phyloP scores from a whole-genome alignment of 1,140 invertebrate genomes.

The Nymphalis io region DNA sequence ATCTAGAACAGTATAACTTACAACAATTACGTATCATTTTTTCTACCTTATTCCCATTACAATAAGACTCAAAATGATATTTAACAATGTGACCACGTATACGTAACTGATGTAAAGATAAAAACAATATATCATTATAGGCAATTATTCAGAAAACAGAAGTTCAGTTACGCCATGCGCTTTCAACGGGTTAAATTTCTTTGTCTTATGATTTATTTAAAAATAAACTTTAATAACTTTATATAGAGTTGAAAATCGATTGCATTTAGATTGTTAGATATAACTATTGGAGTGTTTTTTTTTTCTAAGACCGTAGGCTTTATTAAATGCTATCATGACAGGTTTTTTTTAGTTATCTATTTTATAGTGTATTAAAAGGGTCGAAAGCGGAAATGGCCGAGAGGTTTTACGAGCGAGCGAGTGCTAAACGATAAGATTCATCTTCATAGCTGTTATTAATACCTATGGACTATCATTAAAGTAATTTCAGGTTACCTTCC shows the following conservation, averaged over 20 bases:
- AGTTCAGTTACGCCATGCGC: conserved; percentile 41
- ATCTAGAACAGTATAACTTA: conserved; percentile 36
- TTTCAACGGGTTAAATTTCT: conserved; percentile 46
- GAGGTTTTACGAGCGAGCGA: conserved; percentile 34
- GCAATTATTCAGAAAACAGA: conserved; percentile 54
- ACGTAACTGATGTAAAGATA: conserved; percentile 54
- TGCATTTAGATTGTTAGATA: not conserved
- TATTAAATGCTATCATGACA: conserved; percentile 54
- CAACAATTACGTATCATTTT: not conserved
- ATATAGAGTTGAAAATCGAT: conserved; percentile 24
- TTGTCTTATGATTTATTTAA: conserved; percentile 7
- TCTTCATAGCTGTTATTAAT: conserved; percentile 13
- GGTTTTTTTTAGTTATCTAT: conserved; percentile 44
- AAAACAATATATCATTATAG: conserved; percentile 59
- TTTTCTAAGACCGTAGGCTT: conserved; percentile 50
- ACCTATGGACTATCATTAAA: conserved; percentile 19
- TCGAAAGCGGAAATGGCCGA: conserved; percentile 43
- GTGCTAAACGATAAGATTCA: conserved; percentile 41
- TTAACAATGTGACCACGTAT: conserved; percentile 6
- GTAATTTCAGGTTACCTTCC: conserved; percentile 2
- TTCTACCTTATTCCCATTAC: not conserved
- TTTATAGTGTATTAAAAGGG: conserved; percentile 50
- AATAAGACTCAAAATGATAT: not conserved
- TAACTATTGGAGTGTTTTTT: conserved; percentile 3
- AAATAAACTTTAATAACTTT: conserved; percentile 22